These are phyloP conservation scores for Campopleginae sp. DNA, from an alignment of 2,888 invertebrate species.

Conservation along the genomic window DNA sequence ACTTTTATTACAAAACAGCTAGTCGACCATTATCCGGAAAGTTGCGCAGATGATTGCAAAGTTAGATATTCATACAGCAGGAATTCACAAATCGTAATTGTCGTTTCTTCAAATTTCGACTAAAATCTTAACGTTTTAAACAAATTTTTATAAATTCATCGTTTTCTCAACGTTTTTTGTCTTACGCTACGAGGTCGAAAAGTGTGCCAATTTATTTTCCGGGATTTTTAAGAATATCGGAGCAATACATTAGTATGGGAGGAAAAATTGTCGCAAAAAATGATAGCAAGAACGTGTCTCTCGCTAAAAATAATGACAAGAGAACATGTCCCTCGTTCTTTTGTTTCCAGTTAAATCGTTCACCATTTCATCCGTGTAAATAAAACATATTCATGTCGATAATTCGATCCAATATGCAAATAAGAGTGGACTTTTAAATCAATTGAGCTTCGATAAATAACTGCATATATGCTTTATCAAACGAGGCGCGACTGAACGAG, in stretches of 20 bases:
- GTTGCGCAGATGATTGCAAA: neutral
- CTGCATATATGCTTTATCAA: constrained; percentile 22
- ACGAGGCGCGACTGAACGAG: neutral
- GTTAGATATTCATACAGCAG: no score
- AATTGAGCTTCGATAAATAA: constrained; percentile 19
- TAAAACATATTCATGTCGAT: constrained; percentile 13
- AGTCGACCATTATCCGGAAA: neutral
- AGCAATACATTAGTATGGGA: neutral
- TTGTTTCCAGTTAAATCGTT: neutral
- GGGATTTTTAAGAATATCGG: neutral
- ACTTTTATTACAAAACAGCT: neutral
- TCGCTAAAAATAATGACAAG: no score
- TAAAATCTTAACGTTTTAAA: no score
- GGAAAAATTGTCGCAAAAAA: neutral
- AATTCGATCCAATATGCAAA: constrained; percentile 16
- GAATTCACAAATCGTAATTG: no score
- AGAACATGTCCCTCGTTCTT: neutral
- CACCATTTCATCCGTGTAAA: neutral
- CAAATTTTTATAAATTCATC: no score
- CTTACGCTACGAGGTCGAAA: no score
- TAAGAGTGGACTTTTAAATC: constrained; percentile 6
- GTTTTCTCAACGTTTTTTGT: no score
- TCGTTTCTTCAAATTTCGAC: no score
- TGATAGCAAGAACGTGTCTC: no score
- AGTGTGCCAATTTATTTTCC: no score